Base-by-base conservation (phyloP, 2,797 vertebrate species). In the Macrochelys suwanniensis region DNA sequence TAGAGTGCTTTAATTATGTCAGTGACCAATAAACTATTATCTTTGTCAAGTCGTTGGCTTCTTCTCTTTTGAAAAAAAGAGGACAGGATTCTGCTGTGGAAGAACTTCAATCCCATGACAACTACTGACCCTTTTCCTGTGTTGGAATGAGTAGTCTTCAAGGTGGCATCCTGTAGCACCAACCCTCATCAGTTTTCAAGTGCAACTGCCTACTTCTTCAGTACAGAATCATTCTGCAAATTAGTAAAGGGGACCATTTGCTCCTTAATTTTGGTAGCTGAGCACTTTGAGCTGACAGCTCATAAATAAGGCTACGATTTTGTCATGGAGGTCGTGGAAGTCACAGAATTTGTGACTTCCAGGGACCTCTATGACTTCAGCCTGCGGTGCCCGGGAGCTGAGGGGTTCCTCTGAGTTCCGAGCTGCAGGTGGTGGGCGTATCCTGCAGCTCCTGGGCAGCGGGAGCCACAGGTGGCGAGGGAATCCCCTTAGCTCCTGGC, bases 121-220 rank as follows among this genome's bases (percentile, higher is more conserved):
- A 33, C 13, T 7, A 33, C 31, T 33, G 59, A 37, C 19, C 37
- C 76, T 85, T 50, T 81, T 71, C 61, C 45, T 1, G 0, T 1
- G 19, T 42, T 31, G 45, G 50, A 71, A 21, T 21, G 88, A 11
- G 17, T 11, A 4, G 74, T 76, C 81, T 88, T 26, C 74, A 68
- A 76, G 53, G 78, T 45, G 49, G 88, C 68, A 56, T 37, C 31
- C 13, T 0, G 47, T 45, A 84, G 65, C 54, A 0, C 10, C 1
- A 10, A 45, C 19, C 42, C 49, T 59, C 59, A 4, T 61, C 83
- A 15, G 42, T 79, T 61, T 0, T 0, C 0, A 15, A 15, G 37
- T 71, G 37, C 68, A 42, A 33, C 68, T 8, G 68, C 15, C 13
- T 3, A 0, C 49, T 88, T 49, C 86, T 23, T 56, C 85, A 23